Percentiles rank a stretch among this genome's conserved stretches.
Evolutionary conservation across 2,888 invertebrate species (phyloP).

Genomic region (Silvanus unidentatus): DNA sequence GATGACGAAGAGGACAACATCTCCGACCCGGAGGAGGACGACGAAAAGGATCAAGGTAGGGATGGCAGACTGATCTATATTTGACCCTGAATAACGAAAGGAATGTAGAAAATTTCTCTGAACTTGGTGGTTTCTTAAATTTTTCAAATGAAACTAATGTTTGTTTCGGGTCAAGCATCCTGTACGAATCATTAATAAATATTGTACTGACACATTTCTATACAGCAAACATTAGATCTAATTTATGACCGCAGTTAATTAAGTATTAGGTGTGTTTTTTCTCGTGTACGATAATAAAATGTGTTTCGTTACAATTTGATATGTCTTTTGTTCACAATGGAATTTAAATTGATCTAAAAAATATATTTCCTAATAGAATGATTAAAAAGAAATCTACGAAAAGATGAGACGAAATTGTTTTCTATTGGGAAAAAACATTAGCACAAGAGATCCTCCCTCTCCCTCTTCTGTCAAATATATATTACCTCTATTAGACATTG

Average conservation of each 20-base stretch:
- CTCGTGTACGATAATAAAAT: no score
- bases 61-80: no score
- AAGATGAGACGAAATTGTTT: no score
- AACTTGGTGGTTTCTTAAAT: no score
- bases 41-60: constrained; percentile 77
- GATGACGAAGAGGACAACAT: constrained; percentile 84
- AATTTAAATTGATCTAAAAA: constrained; percentile 11
- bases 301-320: constrained; percentile 6
- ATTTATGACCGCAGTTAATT: constrained; percentile 17
- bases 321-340: constrained; percentile 9
- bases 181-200: constrained; percentile 29
- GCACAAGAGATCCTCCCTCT: constrained; percentile 28
- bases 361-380: constrained; percentile 10
- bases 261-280: background rate
- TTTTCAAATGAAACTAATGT: constrained; percentile 17
- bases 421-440: no score
- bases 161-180: constrained; percentile 22
- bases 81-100: no score
- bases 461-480: background rate
- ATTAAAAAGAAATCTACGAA: constrained; percentile 16
- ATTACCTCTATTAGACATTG: no score
- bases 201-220: constrained; percentile 21
- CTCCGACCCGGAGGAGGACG: constrained; percentile 79
- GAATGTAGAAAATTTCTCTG: no score
- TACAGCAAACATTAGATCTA: constrained; percentile 16